phyloP scores from a whole-genome alignment of 2,888 invertebrate species.

The Drosophila mercatorum region DNA sequence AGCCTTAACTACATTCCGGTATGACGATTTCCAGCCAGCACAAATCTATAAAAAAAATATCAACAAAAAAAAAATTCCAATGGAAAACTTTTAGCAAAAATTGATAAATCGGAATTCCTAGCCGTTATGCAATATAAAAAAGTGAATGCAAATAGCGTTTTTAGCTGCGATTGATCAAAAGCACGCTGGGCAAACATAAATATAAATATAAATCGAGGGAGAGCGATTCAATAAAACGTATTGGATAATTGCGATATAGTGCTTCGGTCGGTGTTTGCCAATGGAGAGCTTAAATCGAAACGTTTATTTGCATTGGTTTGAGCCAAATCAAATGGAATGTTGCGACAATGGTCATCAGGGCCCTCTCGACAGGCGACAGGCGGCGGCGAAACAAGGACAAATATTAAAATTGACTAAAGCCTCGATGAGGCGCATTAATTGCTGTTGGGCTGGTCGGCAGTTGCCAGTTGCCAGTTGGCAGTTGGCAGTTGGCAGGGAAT shows the following conservation, averaged over 20 bases:
- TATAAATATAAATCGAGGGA: neutral
- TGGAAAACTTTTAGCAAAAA: neutral
- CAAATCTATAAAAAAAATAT: neutral
- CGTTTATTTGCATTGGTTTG: neutral
- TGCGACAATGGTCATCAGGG: neutral
- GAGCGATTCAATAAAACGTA: neutral
- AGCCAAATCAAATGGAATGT: conserved; percentile 9
- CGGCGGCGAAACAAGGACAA: conserved; percentile 1
- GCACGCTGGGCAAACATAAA: conserved; percentile 4
- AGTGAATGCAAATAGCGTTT: neutral
- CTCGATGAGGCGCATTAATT: conserved; percentile 22
- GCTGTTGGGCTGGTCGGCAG: conserved; percentile 10
- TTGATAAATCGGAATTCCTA: neutral
- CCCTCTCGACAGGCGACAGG: neutral
- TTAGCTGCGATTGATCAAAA: neutral
- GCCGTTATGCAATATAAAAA: neutral
- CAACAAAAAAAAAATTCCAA: no score
- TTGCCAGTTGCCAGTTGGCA: conserved; percentile 5
- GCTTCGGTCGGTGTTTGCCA: neutral
- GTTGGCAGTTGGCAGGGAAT: conserved; percentile 25
- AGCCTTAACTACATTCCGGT: no score
- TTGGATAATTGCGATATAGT: conserved; percentile 7
- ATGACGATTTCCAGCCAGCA: neutral
- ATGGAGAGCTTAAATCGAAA: neutral
- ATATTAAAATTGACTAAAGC: conserved; percentile 6